Percentiles rank a stretch among this genome's conserved stretches.
These are phyloP conservation scores for Argynnis bischoffii DNA, from an alignment of 2,888 invertebrate species.

Conservation along the genomic window DNA sequence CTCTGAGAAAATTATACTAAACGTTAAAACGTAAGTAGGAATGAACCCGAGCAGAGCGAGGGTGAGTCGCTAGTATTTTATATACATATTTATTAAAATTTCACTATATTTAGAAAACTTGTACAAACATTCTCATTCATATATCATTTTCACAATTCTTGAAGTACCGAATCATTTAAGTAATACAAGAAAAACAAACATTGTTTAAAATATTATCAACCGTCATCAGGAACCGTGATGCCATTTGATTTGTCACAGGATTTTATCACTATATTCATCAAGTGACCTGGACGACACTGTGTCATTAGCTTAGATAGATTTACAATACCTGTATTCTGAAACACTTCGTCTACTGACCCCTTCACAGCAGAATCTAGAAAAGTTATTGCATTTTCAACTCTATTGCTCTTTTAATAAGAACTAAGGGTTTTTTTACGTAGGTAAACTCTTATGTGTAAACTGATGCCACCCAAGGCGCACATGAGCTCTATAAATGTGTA, in stretches of 20 bases:
- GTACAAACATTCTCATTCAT: too few species aligned
- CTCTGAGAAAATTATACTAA: too few species aligned
- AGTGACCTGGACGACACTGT: slow-evolving; percentile 31
- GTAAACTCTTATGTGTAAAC: slow-evolving; percentile 8
- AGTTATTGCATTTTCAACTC: slow-evolving; percentile 11
- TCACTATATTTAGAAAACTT: too few species aligned
- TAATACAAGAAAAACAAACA: not conserved
- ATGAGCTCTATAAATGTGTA: slow-evolving; percentile 71
- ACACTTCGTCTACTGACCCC: slow-evolving; percentile 50
- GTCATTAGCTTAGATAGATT: slow-evolving; percentile 74
- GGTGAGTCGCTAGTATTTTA: too few species aligned
- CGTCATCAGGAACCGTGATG: slow-evolving; percentile 15
- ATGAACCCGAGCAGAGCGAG: too few species aligned
- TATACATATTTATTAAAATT: too few species aligned
- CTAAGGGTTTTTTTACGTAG: not conserved
- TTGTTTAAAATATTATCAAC: slow-evolving; percentile 15
- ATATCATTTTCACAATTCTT: too few species aligned
- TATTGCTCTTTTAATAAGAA: slow-evolving; percentile 19
- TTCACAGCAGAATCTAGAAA: not conserved
- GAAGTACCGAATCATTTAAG: too few species aligned
- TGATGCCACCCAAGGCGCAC: slow-evolving; percentile 70
- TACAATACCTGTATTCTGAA: slow-evolving; percentile 70
- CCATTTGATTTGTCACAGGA: slow-evolving; percentile 18
- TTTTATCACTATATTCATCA: slow-evolving; percentile 41
- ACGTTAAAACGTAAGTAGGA: too few species aligned